Evolutionary conservation across 2,113 vertebrate genomes (phyloP).

Genomic region (Eublepharis macularius): DNA sequence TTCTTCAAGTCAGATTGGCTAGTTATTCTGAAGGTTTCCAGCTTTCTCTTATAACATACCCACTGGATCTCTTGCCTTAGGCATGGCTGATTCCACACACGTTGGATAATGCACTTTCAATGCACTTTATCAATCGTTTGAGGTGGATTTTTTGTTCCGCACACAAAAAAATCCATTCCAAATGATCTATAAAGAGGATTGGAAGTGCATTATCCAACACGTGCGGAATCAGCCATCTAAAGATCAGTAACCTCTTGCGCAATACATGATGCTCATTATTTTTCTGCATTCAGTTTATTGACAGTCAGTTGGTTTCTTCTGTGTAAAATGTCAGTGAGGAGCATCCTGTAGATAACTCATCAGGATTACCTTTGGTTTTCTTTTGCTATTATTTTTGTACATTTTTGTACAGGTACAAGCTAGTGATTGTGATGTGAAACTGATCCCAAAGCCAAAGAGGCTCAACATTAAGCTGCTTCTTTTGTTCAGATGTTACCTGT

Average conservation of each 20-base stretch:
- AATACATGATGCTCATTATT: neutral
- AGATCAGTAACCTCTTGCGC: neutral
- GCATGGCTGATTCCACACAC: too few relatives aligned
- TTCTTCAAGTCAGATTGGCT: neutral
- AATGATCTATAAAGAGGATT: too few relatives aligned
- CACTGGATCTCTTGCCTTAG: neutral
- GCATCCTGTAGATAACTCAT: neutral
- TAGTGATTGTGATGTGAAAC: neutral
- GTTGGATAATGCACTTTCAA: too few relatives aligned
- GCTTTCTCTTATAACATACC: neutral
- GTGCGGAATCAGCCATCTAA: too few relatives aligned
- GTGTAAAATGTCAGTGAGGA: neutral
- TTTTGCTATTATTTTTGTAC: neutral
- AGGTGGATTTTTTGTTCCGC: too few relatives aligned
- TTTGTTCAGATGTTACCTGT: conserved; percentile 30
- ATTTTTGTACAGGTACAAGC: neutral
- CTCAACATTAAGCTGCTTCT: rapidly evolving
- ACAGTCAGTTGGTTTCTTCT: neutral
- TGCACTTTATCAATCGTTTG: too few relatives aligned
- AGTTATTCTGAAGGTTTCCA: neutral
- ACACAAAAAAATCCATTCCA: too few relatives aligned
- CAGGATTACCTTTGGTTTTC: neutral
- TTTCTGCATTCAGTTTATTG: neutral
- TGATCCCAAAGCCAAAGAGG: neutral
- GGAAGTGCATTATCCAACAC: too few relatives aligned